Conservation (phyloP, 2,888 invertebrate species). For the Agrotis ipsilon region DNA sequence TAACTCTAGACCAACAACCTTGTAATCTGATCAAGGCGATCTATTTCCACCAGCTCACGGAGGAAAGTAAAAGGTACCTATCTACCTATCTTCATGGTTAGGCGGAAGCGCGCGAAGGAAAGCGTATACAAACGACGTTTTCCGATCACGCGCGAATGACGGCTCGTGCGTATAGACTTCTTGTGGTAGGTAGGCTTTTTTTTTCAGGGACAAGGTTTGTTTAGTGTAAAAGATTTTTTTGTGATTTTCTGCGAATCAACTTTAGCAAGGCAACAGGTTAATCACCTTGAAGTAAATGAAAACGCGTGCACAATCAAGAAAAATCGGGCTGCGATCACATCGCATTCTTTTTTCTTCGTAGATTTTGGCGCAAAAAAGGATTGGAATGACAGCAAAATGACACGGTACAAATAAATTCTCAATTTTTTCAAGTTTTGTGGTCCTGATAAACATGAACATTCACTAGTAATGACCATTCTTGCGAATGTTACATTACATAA, state of each 20-base stretch:
- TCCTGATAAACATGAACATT: too few relatives aligned
- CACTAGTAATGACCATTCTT: too few relatives aligned
- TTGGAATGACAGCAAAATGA: too few relatives aligned
- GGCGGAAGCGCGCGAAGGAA: conserved; percentile 64
- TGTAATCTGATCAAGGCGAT: conserved; percentile 54
- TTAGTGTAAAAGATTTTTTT: conserved; percentile 9
- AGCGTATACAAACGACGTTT: conserved; percentile 66
- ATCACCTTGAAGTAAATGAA: too few relatives aligned
- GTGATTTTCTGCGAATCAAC: neutral
- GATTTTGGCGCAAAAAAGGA: too few relatives aligned
- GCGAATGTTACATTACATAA: too few relatives aligned
- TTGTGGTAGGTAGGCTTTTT: conserved; percentile 8
- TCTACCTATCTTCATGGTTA: neutral
- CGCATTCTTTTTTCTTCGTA: too few relatives aligned
- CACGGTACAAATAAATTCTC: too few relatives aligned
- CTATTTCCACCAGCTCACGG: conserved; percentile 54
- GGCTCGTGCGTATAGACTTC: conserved; percentile 49
- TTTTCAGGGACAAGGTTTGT: conserved; percentile 25
- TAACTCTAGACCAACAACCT: conserved; percentile 52
- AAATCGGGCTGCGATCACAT: too few relatives aligned
- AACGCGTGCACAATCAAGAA: too few relatives aligned
- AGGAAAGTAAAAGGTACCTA: conserved; percentile 60
- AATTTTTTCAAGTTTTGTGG: too few relatives aligned
- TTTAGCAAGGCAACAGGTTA: too few relatives aligned
- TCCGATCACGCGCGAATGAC: conserved; percentile 65